Evolutionary conservation across 2,113 vertebrate genomes (phyloP).

Genomic region (Equus quagga): DNA sequence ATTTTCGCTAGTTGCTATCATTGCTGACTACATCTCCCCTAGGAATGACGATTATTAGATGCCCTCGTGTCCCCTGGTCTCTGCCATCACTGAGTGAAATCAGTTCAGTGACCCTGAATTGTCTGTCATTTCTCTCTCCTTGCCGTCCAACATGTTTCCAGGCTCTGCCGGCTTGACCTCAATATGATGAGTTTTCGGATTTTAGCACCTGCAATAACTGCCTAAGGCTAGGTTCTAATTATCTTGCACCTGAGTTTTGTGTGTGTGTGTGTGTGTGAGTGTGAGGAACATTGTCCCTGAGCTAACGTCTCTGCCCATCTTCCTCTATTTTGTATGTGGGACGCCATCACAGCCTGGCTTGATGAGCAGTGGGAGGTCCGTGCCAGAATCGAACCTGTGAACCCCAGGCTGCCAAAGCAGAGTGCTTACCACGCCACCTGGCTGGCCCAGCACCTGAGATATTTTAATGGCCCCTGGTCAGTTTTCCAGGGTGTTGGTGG

Average conservation of each 20-base stretch:
- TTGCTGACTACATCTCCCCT: neutral
- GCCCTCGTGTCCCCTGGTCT: neutral
- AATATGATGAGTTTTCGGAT: neutral
- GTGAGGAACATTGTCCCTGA: too few relatives aligned
- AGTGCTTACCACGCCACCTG: too few relatives aligned
- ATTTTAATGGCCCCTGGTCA: neutral
- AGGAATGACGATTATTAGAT: neutral
- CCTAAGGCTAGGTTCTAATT: conserved; percentile 35
- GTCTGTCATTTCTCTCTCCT: conserved; percentile 18
- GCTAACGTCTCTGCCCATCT: too few relatives aligned
- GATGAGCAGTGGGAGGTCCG: too few relatives aligned
- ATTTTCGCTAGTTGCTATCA: neutral
- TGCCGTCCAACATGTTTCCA: neutral
- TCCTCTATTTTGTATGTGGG: too few relatives aligned
- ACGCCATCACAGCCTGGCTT: too few relatives aligned
- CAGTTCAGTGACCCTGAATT: neutral
- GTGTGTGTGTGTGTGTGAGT: too few relatives aligned
- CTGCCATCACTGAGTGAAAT: neutral
- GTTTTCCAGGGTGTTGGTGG: neutral
- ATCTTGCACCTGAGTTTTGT: neutral
- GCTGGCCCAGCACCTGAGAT: neutral
- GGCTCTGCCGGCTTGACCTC: neutral
- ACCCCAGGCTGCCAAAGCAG: too few relatives aligned
- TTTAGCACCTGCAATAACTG: neutral
- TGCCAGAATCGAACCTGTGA: too few relatives aligned